Evolutionary conservation across 2,888 invertebrate genomes (phyloP).

Genomic region (Serrognathus titanus): DNA sequence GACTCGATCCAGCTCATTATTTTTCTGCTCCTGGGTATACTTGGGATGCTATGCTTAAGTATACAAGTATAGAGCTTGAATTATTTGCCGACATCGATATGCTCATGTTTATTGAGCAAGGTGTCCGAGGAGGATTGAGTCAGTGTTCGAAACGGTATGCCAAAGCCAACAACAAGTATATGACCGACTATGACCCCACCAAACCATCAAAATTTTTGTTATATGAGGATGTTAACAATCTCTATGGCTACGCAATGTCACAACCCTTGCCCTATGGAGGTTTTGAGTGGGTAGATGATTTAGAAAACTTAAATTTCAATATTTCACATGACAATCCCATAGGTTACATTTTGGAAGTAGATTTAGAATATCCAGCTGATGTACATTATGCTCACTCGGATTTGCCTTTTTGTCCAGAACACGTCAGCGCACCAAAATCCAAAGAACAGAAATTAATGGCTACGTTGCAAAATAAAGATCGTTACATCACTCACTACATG

Average conservation of each 20-base stretch:
- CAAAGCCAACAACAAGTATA: slow-evolving; percentile 40
- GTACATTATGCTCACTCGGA: too few relatives aligned
- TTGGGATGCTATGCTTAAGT: slow-evolving; percentile 40
- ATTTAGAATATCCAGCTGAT: too few relatives aligned
- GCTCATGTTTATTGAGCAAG: slow-evolving; percentile 31
- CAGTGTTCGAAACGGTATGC: slow-evolving; percentile 31
- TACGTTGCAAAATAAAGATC: slow-evolving; percentile 2
- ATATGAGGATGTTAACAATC: slow-evolving; percentile 37
- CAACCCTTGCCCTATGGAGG: not conserved
- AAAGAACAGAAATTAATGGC: slow-evolving; percentile 7
- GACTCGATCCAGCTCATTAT: too few relatives aligned
- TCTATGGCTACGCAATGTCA: slow-evolving; percentile 29
- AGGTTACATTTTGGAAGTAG: too few relatives aligned
- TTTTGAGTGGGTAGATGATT: not conserved
- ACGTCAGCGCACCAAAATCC: too few relatives aligned
- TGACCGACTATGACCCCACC: slow-evolving; percentile 32
- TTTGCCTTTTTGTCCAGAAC: too few relatives aligned
- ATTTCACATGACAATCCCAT: too few relatives aligned
- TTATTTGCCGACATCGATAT: slow-evolving; percentile 39
- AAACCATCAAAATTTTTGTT: slow-evolving; percentile 24
- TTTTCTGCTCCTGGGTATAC: slow-evolving; percentile 30
- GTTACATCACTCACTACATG: slow-evolving; percentile 5
- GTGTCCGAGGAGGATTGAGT: slow-evolving; percentile 21
- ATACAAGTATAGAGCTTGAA: slow-evolving; percentile 33
- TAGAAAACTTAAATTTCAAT: too few relatives aligned